These are phyloP conservation scores for Parauchenoglanis ngamensis DNA, from an alignment of 2,797 vertebrate genomes.

Conservation along the genomic window DNA sequence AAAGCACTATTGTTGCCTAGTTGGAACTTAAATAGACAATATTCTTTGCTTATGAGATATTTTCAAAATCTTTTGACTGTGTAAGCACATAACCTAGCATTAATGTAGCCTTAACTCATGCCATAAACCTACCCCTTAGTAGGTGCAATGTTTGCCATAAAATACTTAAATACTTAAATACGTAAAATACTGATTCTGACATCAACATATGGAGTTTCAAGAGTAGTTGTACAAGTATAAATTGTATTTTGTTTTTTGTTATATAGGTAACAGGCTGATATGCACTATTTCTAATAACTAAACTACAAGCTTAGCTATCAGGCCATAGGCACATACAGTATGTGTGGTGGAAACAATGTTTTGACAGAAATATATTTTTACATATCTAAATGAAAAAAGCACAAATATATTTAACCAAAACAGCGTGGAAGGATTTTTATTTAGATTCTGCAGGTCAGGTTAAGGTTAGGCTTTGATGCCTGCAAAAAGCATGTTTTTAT, in stretches of 20 bases:
- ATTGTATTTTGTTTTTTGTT: background rate
- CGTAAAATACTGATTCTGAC: background rate
- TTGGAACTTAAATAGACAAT: background rate
- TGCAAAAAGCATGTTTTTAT: background rate
- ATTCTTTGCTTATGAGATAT: background rate
- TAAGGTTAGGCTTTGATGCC: background rate
- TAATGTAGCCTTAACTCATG: conserved; percentile 1
- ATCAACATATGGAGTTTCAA: no score
- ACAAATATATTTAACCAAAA: background rate
- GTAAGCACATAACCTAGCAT: background rate
- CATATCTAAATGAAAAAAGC: background rate
- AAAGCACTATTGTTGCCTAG: background rate
- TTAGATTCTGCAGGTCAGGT: background rate
- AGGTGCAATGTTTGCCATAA: background rate
- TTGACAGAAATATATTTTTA: background rate
- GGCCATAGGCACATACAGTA: background rate
- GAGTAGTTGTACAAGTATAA: background rate
- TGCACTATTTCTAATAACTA: background rate
- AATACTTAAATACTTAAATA: background rate
- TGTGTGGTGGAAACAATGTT: background rate
- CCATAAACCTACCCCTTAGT: background rate
- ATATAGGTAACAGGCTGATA: background rate
- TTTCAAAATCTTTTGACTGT: background rate
- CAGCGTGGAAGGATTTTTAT: background rate
- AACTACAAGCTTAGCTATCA: background rate